phyloP scores from a whole-genome alignment of 2,888 invertebrate species.

The Volucella zonaria region DNA sequence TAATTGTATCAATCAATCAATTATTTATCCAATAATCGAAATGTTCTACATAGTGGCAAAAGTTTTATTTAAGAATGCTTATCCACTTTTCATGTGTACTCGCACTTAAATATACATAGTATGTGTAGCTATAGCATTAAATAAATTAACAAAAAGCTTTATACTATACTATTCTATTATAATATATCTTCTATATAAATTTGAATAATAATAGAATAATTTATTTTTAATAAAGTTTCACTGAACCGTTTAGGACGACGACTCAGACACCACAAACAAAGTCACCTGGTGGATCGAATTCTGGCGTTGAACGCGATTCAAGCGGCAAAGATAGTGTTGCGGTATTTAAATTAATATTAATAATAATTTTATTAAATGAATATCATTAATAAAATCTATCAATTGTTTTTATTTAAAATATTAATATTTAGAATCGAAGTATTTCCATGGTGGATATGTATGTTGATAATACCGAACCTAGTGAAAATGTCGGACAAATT shows the following conservation, averaged over 20 bases:
- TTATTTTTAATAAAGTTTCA: constrained; percentile 75
- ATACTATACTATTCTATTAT: too few relatives aligned
- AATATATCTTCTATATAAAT: constrained; percentile 5
- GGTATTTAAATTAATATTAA: constrained; percentile 63
- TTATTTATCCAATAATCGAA: too few relatives aligned
- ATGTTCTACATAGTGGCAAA: too few relatives aligned
- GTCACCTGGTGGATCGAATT: constrained; percentile 89
- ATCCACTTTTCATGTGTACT: too few relatives aligned
- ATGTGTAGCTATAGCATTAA: constrained; percentile 1
- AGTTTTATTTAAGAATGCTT: too few relatives aligned
- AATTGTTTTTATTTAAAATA: constrained; percentile 49
- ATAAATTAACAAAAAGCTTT: not conserved
- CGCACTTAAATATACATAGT: too few relatives aligned
- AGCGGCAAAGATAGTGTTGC: constrained; percentile 77
- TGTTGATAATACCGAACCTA: constrained; percentile 95
- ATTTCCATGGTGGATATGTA: constrained; percentile 97
- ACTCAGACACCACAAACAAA: constrained; percentile 86
- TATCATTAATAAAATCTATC: constrained; percentile 2
- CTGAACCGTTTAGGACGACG: constrained; percentile 76
- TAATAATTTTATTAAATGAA: not conserved
- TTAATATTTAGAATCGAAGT: constrained; percentile 92
- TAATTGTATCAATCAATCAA: too few relatives aligned
- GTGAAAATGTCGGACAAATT: constrained; percentile 96
- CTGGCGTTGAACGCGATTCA: constrained; percentile 81
- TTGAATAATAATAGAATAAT: constrained; percentile 45